Conservation (phyloP, 2,888 invertebrate species). For the Catocala fraxini region DNA sequence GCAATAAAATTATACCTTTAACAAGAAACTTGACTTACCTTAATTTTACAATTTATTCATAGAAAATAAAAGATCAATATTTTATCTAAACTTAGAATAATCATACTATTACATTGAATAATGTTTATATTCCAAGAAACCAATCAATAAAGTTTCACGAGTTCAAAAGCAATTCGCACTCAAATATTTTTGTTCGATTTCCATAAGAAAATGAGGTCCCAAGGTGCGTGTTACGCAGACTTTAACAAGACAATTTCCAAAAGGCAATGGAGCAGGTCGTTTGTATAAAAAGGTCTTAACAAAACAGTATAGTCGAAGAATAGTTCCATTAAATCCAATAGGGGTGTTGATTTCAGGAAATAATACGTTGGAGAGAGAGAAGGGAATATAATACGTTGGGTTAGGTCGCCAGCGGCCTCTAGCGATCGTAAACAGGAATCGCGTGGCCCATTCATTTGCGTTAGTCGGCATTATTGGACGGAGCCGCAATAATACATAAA, state of each 20-base stretch:
- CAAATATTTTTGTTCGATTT: conserved; percentile 8
- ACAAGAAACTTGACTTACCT: too few relatives aligned
- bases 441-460: conserved; percentile 45
- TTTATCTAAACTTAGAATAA: too few relatives aligned
- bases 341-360: conserved; percentile 45
- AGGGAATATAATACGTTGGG: conserved; percentile 18
- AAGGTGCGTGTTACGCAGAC: conserved; percentile 16
- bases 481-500: conserved; percentile 18
- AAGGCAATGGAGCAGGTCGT: conserved; percentile 26
- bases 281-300: conserved; percentile 34
- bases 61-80: too few relatives aligned
- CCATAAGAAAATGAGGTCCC: conserved; percentile 8
- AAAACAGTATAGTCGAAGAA: conserved; percentile 25
- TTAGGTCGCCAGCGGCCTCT: conserved; percentile 28
- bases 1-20: too few relatives aligned
- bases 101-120: too few relatives aligned
- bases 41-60: too few relatives aligned
- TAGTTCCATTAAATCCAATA: conserved; percentile 43
- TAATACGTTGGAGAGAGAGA: conserved; percentile 17
- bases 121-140: too few relatives aligned
- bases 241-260: conserved; percentile 14
- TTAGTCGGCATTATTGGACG: conserved; percentile 33
- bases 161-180: neutral
- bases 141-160: neutral
- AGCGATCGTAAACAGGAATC: conserved; percentile 42